Evolutionary conservation across 2,797 vertebrate species (phyloP).

Genomic region (Melopsittacus undulatus): DNA sequence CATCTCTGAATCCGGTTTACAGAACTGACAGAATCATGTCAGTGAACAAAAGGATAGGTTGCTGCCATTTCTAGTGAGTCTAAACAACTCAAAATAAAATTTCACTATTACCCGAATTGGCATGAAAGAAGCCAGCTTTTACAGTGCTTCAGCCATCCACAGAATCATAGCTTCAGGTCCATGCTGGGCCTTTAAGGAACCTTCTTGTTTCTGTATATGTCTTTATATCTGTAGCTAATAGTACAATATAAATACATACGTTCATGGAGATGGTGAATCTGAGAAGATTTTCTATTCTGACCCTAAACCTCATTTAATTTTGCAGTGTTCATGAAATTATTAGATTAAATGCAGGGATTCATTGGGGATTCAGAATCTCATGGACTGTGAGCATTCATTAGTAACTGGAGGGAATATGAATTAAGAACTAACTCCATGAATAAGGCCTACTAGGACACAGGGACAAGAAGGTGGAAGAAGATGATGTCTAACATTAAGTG

Average conservation of each 20-base stretch:
- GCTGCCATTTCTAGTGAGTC: neutral
- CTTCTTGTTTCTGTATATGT: neutral
- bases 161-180: neutral
- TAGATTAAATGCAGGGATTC: slow-evolving; percentile 12
- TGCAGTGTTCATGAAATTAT: neutral
- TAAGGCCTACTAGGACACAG: neutral
- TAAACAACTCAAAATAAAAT: neutral
- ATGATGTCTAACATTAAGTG: neutral
- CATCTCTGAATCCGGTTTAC: neutral
- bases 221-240: neutral
- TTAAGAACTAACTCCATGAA: neutral
- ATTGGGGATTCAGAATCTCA: neutral
- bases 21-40: neutral
- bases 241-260: neutral
- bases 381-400: neutral
- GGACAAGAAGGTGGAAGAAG: neutral
- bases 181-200: neutral
- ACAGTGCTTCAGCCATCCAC: neutral
- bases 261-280: neutral
- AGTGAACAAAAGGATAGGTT: neutral
- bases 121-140: neutral
- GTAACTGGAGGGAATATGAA: neutral
- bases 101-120: neutral
- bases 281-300: neutral
- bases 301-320: slow-evolving; percentile 33